A percentile compares a stretch with the other conserved stretches of the same genome.
Conservation (phyloP, 1,140 invertebrate species). For the Coelopa frigida region DNA sequence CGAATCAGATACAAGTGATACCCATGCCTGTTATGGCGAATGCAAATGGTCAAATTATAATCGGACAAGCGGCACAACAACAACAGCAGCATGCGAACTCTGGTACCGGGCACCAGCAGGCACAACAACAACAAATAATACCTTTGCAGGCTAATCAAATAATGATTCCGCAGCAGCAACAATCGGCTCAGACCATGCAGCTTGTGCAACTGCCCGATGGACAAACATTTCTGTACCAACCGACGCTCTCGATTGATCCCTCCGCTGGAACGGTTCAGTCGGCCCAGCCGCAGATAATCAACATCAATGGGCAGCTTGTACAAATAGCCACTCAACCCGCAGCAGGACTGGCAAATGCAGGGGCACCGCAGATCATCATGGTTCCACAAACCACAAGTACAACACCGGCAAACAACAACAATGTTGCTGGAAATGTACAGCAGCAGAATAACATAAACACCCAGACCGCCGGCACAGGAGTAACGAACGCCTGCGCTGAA, state of each 20-base stretch:
- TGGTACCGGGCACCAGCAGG: conserved; percentile 13
- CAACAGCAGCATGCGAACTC: conserved; percentile 17
- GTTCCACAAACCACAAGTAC: conserved; percentile 39
- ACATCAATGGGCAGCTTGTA: conserved; percentile 66
- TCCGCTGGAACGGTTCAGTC: conserved; percentile 18
- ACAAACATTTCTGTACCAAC: conserved; percentile 88
- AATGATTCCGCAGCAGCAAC: conserved; percentile 36
- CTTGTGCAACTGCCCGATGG: conserved; percentile 87
- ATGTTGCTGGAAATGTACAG: no score
- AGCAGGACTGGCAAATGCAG: conserved; percentile 6
- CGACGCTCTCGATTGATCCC: conserved; percentile 33
- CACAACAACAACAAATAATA: conserved; percentile 27
- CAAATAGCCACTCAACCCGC: conserved; percentile 50
- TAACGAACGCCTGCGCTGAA: conserved; percentile 4
- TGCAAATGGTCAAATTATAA: conserved; percentile 33
- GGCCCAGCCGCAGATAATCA: conserved; percentile 58
- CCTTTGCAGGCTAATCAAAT: conserved; percentile 37
- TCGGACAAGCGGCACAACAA: conserved; percentile 32
- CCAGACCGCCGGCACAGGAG: no score
- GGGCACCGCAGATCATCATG: conserved; percentile 40
- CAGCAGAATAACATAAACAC: no score
- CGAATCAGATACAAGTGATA: conserved; percentile 33
- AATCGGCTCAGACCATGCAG: conserved; percentile 59
- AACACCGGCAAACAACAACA: no score
- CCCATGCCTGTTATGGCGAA: conserved; percentile 33